Evolutionary conservation across 2,113 vertebrate genomes (phyloP).

Genomic region (Sorex fumeus): DNA sequence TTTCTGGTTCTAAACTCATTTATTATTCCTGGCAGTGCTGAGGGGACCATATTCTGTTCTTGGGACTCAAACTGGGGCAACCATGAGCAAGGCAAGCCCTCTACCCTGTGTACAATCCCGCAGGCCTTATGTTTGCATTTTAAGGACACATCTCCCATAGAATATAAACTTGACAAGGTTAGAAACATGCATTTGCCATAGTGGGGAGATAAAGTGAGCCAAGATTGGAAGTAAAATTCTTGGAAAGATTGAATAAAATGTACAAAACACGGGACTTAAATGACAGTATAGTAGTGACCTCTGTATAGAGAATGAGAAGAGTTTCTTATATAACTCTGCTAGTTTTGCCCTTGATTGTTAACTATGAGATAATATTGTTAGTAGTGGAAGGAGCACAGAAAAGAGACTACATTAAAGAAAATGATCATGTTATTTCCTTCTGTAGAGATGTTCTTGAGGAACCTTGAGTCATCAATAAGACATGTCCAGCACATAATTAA

Average conservation of each 20-base stretch:
- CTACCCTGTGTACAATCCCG: background rate
- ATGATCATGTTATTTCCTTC: background rate
- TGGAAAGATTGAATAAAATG: background rate
- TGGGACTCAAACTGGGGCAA: too few relatives aligned
- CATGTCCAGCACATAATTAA: background rate
- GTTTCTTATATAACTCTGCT: background rate
- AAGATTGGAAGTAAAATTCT: background rate
- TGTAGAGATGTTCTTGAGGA: background rate
- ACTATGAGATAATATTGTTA: background rate
- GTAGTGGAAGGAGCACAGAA: background rate
- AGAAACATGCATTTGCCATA: background rate
- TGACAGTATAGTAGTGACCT: background rate
- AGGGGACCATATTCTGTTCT: too few relatives aligned
- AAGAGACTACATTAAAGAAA: background rate
- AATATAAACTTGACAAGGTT: background rate
- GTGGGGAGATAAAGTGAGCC: background rate
- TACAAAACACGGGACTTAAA: background rate
- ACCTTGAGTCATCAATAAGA: background rate
- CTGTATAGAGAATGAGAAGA: background rate
- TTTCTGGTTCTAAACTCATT: too few relatives aligned
- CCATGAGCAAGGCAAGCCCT: too few relatives aligned
- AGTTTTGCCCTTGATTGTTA: background rate
- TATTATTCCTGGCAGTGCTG: too few relatives aligned
- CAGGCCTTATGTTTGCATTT: background rate
- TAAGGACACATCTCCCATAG: background rate